phyloP scores from a whole-genome alignment of 1,140 invertebrate genomes.

The Lasioglossum albipes region DNA sequence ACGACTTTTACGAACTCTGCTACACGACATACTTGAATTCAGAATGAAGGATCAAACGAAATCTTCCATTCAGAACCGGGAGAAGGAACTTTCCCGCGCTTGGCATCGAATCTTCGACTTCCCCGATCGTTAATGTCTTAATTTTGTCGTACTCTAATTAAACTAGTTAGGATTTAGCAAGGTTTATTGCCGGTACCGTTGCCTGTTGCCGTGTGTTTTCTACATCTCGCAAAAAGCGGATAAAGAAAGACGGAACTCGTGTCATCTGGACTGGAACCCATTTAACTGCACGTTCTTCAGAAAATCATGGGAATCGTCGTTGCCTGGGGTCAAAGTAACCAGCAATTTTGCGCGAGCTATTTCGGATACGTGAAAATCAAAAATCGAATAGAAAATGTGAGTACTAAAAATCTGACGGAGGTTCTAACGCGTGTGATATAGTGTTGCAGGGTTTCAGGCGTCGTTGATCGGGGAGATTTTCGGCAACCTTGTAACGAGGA shows the following conservation, averaged over 20 bases:
- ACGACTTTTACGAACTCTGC: no score
- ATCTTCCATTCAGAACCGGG: not conserved
- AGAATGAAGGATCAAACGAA: not conserved
- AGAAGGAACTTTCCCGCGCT: not conserved
- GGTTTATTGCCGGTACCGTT: not conserved
- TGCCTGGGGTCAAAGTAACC: not conserved
- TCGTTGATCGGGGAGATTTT: not conserved
- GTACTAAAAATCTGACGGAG: not conserved
- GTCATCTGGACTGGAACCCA: conserved; percentile 44
- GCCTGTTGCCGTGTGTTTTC: not conserved
- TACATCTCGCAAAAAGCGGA: not conserved
- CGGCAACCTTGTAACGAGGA: not conserved
- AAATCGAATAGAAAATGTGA: not conserved
- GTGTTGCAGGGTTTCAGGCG: not conserved
- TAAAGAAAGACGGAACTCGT: conserved; percentile 19
- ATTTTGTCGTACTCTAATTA: not conserved
- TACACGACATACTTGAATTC: not conserved
- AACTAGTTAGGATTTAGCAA: not conserved
- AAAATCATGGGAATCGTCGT: conserved; percentile 13
- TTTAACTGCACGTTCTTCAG: conserved; percentile 34
- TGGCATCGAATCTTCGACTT: no score
- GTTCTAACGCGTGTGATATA: not conserved
- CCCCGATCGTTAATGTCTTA: no score
- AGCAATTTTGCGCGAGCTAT: not conserved
- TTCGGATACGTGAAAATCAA: no score